phyloP scores from a whole-genome alignment of 1,140 invertebrate species.

The Hestina assimilis region DNA sequence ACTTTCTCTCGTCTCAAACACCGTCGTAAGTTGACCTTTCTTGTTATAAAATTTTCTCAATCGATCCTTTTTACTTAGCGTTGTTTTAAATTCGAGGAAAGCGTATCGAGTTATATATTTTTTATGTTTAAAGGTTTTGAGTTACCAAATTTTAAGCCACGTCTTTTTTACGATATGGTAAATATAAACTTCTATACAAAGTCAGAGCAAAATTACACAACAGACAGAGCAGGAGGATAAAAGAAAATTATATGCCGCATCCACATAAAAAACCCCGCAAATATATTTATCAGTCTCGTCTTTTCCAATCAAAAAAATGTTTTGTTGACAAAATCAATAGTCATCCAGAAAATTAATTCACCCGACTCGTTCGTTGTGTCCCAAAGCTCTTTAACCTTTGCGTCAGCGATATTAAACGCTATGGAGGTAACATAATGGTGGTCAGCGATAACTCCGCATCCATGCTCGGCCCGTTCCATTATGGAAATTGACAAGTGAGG shows the following conservation, averaged over 20 bases:
- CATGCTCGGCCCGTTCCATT: slow-evolving; percentile 57
- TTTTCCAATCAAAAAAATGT: too few relatives aligned
- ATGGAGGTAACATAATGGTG: slow-evolving; percentile 40
- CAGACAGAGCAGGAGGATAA: too few relatives aligned
- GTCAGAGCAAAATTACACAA: too few relatives aligned
- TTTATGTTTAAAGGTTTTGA: background rate
- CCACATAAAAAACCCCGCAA: too few relatives aligned
- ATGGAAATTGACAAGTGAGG: slow-evolving; percentile 60
- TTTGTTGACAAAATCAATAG: background rate
- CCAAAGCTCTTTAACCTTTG: slow-evolving; percentile 26
- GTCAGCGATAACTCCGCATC: slow-evolving; percentile 38
- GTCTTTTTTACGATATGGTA: too few relatives aligned
- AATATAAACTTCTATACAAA: too few relatives aligned
- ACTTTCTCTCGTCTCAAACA: slow-evolving; percentile 51
- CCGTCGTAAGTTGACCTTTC: slow-evolving; percentile 38
- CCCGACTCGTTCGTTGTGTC: slow-evolving; percentile 14
- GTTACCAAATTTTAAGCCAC: too few relatives aligned
- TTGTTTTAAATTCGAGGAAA: slow-evolving; percentile 7
- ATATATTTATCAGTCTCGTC: too few relatives aligned
- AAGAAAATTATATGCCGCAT: too few relatives aligned
- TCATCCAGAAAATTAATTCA: slow-evolving; percentile 7
- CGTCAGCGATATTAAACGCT: slow-evolving; percentile 30
- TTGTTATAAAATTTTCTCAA: slow-evolving; percentile 37
- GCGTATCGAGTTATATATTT: background rate
- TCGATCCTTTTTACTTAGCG: slow-evolving; percentile 27